A percentile compares a stretch with the other conserved stretches of the same genome.
Conservation (phyloP, 2,888 invertebrate species). For the Artemia sp. region DNA sequence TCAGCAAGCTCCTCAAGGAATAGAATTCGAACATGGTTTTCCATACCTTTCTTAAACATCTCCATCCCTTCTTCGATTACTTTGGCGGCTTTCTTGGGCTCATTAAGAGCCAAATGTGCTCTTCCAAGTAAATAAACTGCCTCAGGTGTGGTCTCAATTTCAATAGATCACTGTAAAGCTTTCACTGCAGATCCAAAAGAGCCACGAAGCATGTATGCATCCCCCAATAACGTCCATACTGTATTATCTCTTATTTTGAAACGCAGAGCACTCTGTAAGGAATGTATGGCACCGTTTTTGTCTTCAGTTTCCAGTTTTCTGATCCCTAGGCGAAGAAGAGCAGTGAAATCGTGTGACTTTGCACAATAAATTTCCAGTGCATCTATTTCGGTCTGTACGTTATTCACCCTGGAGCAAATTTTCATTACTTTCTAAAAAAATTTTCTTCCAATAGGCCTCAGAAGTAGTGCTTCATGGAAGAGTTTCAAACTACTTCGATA, state of each 20-base stretch:
- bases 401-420: background rate
- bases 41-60: no score
- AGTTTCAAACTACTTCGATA: background rate
- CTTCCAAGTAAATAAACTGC: no score
- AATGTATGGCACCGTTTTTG: no score
- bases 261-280: no score
- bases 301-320: conserved; percentile 4
- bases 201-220: no score
- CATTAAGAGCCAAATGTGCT: no score
- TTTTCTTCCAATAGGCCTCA: background rate
- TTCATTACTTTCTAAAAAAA: background rate
- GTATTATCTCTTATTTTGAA: no score
- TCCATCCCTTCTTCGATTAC: conserved; percentile 10
- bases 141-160: no score
- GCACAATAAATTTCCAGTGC: background rate
- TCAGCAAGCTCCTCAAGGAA: conserved; percentile 2
- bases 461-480: background rate
- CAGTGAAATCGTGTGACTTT: background rate
- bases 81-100: no score
- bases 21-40: background rate
- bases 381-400: background rate
- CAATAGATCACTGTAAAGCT: no score
- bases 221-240: no score
- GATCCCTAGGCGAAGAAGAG: background rate
- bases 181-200: no score